Conservation (phyloP, 2,113 vertebrate species). For the Anhinga anhinga region DNA sequence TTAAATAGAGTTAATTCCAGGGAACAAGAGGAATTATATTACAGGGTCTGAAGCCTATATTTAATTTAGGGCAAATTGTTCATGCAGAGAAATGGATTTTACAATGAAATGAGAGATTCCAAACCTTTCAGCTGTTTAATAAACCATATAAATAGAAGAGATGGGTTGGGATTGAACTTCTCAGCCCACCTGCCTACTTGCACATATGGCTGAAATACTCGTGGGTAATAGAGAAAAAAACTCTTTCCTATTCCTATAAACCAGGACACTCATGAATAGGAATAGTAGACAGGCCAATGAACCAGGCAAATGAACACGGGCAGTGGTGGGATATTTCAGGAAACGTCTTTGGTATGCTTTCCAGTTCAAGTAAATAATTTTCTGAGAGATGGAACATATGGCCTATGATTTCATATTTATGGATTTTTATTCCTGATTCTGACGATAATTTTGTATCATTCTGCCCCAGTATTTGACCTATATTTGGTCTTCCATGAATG, state of each 20-base stretch:
- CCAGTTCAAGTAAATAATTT: neutral
- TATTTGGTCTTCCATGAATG: neutral
- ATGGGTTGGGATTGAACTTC: neutral
- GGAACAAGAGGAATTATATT: neutral
- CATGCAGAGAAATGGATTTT: slow-evolving; percentile 46
- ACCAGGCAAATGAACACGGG: neutral
- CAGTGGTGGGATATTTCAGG: neutral
- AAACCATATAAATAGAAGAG: slow-evolving; percentile 35
- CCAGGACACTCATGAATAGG: neutral
- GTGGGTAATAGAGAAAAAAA: neutral
- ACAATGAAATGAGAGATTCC: slow-evolving; percentile 27
- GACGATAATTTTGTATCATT: neutral
- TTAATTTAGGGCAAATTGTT: slow-evolving; percentile 28
- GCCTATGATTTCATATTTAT: neutral
- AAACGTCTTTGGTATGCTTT: neutral
- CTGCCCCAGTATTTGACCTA: neutral
- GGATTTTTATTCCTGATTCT: neutral
- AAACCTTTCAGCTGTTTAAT: slow-evolving; percentile 54
- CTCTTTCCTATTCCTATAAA: neutral
- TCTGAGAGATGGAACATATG: neutral
- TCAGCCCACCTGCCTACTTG: slow-evolving; percentile 21
- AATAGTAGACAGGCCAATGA: neutral
- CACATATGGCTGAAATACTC: neutral
- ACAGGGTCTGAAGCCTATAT: slow-evolving; percentile 3
- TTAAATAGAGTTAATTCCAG: slow-evolving; percentile 43